Conservation (phyloP, 2,797 vertebrate genomes). For the Phoxinus dragarum region DNA sequence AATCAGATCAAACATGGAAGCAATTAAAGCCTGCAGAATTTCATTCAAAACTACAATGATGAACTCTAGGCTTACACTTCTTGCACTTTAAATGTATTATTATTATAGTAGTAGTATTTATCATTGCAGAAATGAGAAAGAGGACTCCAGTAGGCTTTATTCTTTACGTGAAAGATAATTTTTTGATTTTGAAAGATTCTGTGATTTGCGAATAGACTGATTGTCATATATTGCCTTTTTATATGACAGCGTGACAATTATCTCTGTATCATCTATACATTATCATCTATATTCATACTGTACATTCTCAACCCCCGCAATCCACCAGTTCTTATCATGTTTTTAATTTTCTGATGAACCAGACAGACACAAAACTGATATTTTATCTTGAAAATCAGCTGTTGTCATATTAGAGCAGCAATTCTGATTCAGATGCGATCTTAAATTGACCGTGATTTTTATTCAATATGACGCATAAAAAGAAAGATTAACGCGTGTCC, state of each 20-base stretch:
- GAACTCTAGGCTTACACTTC: neutral
- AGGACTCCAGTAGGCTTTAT: neutral
- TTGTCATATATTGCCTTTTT: neutral
- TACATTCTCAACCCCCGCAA: neutral
- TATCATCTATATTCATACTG: neutral
- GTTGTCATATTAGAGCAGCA: neutral
- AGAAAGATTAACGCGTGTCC: neutral
- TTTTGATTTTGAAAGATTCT: neutral
- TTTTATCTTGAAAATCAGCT: neutral
- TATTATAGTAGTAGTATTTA: neutral
- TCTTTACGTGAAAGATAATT: neutral
- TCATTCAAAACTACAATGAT: neutral
- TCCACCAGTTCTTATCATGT: neutral
- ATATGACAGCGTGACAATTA: neutral
- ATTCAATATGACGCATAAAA: neutral
- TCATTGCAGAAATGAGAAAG: neutral
- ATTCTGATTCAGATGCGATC: neutral
- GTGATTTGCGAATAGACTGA: neutral
- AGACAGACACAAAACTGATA: neutral
- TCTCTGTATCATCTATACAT: neutral
- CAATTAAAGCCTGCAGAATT: neutral
- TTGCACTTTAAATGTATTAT: neutral
- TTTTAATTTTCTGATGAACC: neutral
- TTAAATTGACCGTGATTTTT: neutral
- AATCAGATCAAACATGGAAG: constrained; percentile 11